phyloP scores from a whole-genome alignment of 1,140 invertebrate genomes.

The Drosophila nikananu region DNA sequence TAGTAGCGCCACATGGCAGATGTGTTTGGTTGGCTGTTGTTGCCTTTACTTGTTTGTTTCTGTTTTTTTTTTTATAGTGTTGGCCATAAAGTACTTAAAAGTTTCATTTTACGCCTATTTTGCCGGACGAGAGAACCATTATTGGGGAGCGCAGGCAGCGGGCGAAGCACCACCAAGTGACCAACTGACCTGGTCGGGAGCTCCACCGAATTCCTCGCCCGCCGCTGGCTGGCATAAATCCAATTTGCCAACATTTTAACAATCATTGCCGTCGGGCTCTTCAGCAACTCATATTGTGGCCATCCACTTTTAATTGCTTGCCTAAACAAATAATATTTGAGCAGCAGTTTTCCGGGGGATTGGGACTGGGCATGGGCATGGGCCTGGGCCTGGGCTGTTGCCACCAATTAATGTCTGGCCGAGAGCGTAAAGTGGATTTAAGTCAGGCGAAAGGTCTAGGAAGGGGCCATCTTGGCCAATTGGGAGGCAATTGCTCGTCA shows the following conservation, averaged over 20 bases:
- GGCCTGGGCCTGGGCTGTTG: conserved; percentile 9
- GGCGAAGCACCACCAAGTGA: conserved; percentile 40
- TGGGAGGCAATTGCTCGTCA: conserved; percentile 64
- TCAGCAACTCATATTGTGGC: conserved; percentile 55
- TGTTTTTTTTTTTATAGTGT: conserved; percentile 71
- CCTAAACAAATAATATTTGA: conserved; percentile 81
- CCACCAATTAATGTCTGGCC: conserved; percentile 61
- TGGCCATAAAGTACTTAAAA: conserved; percentile 84
- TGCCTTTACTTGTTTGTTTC: conserved; percentile 25
- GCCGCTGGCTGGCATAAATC: conserved; percentile 60
- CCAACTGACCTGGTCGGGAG: conserved; percentile 38
- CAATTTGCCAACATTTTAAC: conserved; percentile 81
- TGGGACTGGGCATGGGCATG: background rate
- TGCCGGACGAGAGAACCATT: conserved; percentile 66
- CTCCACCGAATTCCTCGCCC: conserved; percentile 21
- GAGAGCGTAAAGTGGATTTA: conserved; percentile 53
- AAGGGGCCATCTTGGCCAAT: conserved; percentile 37
- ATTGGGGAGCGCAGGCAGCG: conserved; percentile 45
- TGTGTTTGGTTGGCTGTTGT: conserved; percentile 63
- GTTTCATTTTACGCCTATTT: conserved; percentile 85
- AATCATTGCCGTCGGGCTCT: conserved; percentile 72
- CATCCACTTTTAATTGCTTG: conserved; percentile 75
- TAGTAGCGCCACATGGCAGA: conserved; percentile 68
- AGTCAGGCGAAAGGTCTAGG: conserved; percentile 48
- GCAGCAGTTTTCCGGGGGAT: conserved; percentile 57